Percentiles rank a stretch among this genome's conserved stretches.
These are phyloP conservation scores for Arrhamphus sclerolepis DNA, from an alignment of 2,797 vertebrate species.

Conservation along the genomic window DNA sequence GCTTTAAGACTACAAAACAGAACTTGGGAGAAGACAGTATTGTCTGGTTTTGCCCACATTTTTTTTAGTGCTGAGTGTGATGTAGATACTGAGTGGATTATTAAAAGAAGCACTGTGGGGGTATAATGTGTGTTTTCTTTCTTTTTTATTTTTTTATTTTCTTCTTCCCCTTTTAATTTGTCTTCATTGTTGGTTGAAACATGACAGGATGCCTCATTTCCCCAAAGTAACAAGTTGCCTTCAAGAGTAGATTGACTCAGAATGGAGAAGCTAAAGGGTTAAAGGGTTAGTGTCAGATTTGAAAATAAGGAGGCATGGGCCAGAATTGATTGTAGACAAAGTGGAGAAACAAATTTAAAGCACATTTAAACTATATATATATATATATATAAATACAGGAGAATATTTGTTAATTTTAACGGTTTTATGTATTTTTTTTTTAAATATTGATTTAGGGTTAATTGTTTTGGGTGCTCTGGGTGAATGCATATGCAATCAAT, in stretches of 20 bases:
- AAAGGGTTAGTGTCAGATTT: constrained; percentile 51
- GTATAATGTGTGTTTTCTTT: constrained; percentile 33
- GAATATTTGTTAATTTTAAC: constrained; percentile 86
- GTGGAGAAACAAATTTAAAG: constrained; percentile 71
- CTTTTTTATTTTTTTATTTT: constrained; percentile 6
- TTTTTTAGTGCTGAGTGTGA: constrained; percentile 73
- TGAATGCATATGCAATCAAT: constrained; percentile 84
- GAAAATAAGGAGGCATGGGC: constrained; percentile 55
- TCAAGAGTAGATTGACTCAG: constrained; percentile 34
- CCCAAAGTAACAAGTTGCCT: constrained; percentile 56
- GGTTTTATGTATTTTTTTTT: constrained; percentile 73
- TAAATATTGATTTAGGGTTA: constrained; percentile 79
- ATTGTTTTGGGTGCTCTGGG: constrained; percentile 80
- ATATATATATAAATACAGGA: constrained; percentile 79
- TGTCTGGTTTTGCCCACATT: constrained; percentile 32
- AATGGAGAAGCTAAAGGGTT: constrained; percentile 1
- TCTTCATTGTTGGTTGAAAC: constrained; percentile 51
- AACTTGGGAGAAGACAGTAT: constrained; percentile 36
- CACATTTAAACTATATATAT: constrained; percentile 84
- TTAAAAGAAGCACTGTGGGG: constrained; percentile 74
- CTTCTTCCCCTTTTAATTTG: constrained; percentile 22
- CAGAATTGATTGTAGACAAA: constrained; percentile 66
- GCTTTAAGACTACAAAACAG: constrained; percentile 35
- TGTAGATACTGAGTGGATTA: constrained; percentile 80
- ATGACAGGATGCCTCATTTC: constrained; percentile 29